Percentiles rank a stretch among this genome's conserved stretches.
Conservation (phyloP, 1,140 invertebrate species). For the Scaptomyza montana region DNA sequence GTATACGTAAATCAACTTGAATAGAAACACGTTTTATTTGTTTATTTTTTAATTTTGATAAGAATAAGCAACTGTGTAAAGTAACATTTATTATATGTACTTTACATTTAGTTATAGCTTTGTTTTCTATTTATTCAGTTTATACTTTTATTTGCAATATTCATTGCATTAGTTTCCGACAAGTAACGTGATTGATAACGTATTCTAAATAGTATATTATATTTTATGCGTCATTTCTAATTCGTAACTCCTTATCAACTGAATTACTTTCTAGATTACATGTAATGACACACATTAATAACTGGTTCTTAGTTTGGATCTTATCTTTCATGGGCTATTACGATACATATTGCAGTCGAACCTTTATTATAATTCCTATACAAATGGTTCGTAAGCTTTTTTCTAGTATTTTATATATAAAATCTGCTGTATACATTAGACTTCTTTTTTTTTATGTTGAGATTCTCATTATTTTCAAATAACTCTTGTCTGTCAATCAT, state of each 20-base stretch:
- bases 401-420: neutral
- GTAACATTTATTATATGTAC: neutral
- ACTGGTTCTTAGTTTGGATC: too few species aligned
- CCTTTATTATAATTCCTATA: too few species aligned
- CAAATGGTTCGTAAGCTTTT: neutral
- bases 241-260: neutral
- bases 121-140: neutral
- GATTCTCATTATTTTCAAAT: constrained; percentile 19
- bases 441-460: neutral
- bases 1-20: neutral
- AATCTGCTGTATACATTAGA: neutral
- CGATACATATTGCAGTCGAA: too few species aligned
- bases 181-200: neutral
- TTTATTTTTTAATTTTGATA: neutral
- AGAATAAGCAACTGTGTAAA: neutral
- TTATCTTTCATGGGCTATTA: too few species aligned
- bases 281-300: too few species aligned
- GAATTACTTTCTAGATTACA: neutral
- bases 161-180: neutral
- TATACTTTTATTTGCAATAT: neutral
- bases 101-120: neutral
- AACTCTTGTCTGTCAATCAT: constrained; percentile 1
- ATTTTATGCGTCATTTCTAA: neutral
- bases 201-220: neutral
- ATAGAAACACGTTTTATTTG: neutral